Conservation (phyloP, 2,113 vertebrate species). For the Poeciliopsis occidentalis region DNA sequence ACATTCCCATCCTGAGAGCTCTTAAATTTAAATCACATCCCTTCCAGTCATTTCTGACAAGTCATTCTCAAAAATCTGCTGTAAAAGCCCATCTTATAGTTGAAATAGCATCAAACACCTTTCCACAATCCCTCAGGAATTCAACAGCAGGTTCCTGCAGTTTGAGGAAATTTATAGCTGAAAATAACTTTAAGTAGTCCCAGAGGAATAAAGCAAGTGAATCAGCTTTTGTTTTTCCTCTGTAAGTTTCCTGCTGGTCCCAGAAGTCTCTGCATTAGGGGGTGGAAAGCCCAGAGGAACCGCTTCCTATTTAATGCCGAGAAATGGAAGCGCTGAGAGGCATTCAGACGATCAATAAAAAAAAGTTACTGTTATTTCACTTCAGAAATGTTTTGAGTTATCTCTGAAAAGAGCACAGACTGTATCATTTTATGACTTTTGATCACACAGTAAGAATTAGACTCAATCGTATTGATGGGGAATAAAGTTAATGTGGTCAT, state of each 20-base stretch:
- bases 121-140: not conserved
- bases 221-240: conserved; percentile 13
- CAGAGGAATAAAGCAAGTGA: conserved; percentile 6
- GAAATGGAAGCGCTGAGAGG: not conserved
- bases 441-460: not conserved
- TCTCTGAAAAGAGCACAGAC: not conserved
- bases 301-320: not conserved
- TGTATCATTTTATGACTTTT: not conserved
- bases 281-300: not conserved
- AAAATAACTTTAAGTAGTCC: conserved; percentile 7
- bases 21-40: not conserved
- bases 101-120: conserved; percentile 24
- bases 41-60: conserved; percentile 5
- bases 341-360: not conserved
- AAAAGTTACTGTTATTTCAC: not conserved
- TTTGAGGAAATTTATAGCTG: conserved; percentile 20
- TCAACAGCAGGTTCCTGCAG: not conserved
- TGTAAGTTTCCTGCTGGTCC: conserved; percentile 2
- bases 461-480: not conserved
- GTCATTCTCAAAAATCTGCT: conserved; percentile 2
- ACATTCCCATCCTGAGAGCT: not conserved
- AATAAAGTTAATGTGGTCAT: too few relatives aligned
- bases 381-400: not conserved
- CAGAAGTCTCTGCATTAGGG: conserved; percentile 2
- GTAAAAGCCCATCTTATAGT: not conserved